phyloP scores from a whole-genome alignment of 1,140 invertebrate species.

The Drosophila tristis region DNA sequence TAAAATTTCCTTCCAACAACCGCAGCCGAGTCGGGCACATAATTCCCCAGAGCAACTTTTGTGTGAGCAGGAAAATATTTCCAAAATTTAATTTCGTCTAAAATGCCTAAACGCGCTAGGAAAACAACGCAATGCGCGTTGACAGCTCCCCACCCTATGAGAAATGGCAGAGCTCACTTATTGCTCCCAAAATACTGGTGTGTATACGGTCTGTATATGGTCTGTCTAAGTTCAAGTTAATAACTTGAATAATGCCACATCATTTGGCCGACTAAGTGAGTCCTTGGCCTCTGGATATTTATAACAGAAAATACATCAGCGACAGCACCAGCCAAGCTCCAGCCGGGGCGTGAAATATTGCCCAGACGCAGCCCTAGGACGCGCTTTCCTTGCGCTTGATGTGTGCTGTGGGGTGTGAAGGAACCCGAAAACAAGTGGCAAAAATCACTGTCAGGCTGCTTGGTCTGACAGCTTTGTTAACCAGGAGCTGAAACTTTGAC shows the following conservation, averaged over 20 bases:
- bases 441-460: conserved; percentile 32
- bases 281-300: conserved; percentile 50
- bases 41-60: conserved; percentile 32
- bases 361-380: conserved; percentile 19
- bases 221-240: conserved; percentile 63
- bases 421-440: conserved; percentile 20
- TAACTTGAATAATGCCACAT: conserved; percentile 75
- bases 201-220: no score
- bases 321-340: conserved; percentile 14
- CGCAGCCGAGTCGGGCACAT: conserved; percentile 37
- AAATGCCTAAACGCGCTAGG: conserved; percentile 39
- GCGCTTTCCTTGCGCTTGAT: conserved; percentile 33
- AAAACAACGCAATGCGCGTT: conserved; percentile 29
- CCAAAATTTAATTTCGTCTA: conserved; percentile 63
- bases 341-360: background rate
- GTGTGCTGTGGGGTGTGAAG: conserved; percentile 31
- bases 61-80: conserved; percentile 16
- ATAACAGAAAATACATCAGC: conserved; percentile 55
- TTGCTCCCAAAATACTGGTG: conserved; percentile 36
- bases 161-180: conserved; percentile 15
- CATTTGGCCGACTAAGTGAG: conserved; percentile 69
- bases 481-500: conserved; percentile 4
- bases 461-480: conserved; percentile 27
- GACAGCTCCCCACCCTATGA: background rate
- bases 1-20: conserved; percentile 62